Base-by-base conservation (phyloP, 2,888 invertebrate genomes). In the Ormyrus nitidulus region DNA sequence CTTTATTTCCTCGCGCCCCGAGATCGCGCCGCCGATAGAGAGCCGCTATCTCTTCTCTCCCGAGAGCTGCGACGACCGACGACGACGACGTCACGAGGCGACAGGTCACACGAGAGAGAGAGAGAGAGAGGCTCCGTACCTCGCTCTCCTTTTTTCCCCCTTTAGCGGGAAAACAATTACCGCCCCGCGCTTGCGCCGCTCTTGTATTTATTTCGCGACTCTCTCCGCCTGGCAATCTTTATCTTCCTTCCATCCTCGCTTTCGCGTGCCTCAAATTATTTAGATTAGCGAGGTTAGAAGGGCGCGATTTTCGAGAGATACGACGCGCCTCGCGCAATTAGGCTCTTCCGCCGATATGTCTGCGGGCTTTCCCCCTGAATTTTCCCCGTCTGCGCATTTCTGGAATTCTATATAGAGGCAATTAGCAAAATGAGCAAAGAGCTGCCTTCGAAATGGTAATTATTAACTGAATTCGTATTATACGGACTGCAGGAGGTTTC, bases 161-260 rank as follows among this genome's bases (percentile, higher is more conserved):
- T 54, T 65, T 19, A 13, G 49, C 59, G 65, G 4, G 34, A 65
- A 73, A 74, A 74, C 66, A 74, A 74, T 74, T 74, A 56, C 62
- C 62, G 53, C 59, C n/a, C 4, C 54, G 19, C 53, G 0, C 34
- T 46, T 13, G 19, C 34, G 48, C 4, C 34, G 13, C 49, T 6
- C 13, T 11, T 62, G 10, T 4, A 11, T 62, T 62, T 10, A 9
- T 10, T n/a, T 11, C 49, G 64, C 48, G 49, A 34, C 46, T 5
- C 69, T 13, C 19, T 34, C 34, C 34, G 34, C 34, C 34, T 3
- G 34, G 65, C 19, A 1, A n/a, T n/a, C 51, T n/a, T 46, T 54
- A n/a, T 56, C 8, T 10, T n/a, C 13, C n/a, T 48, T 48, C 59
- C 34, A 11, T 59, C 7, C 46, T 6, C 56, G n/a, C 10, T 51